Percentiles rank a stretch among this genome's conserved stretches.
These are phyloP conservation scores for Antheraea assamensis DNA, from an alignment of 2,888 invertebrate genomes.

Conservation along the genomic window DNA sequence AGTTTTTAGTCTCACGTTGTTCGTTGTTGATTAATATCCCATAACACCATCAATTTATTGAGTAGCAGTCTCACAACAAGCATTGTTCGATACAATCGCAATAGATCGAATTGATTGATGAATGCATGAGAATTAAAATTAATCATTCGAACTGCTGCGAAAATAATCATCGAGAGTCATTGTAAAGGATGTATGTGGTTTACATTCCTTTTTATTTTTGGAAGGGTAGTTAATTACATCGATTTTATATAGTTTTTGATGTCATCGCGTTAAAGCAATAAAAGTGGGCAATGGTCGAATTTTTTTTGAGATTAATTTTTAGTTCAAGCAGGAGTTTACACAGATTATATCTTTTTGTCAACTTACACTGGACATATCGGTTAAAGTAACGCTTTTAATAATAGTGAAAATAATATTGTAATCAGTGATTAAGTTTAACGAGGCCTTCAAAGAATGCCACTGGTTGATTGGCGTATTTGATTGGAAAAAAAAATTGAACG, in stretches of 20 bases:
- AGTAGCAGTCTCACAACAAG: conserved; percentile 39
- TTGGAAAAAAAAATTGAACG: too few species aligned
- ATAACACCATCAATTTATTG: conserved; percentile 35
- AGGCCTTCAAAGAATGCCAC: too few species aligned
- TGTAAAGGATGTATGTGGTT: conserved; percentile 37
- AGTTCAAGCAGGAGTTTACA: not conserved
- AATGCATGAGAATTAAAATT: conserved; percentile 11
- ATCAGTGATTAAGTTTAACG: too few species aligned
- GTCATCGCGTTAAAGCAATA: not conserved
- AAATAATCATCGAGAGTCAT: conserved; percentile 11
- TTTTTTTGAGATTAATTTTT: not conserved
- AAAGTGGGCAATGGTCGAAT: not conserved
- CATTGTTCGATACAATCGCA: conserved; percentile 41
- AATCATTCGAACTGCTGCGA: conserved; percentile 1
- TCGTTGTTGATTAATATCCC: conserved; percentile 39
- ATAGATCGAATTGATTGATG: conserved; percentile 28
- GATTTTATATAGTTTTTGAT: too few species aligned
- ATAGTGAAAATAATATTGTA: not conserved
- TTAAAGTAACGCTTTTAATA: not conserved
- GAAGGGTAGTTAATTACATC: conserved; percentile 46
- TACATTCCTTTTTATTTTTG: conserved; percentile 33
- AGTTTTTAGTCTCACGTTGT: conserved; percentile 27
- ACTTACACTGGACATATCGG: not conserved
- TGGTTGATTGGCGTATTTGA: too few species aligned
- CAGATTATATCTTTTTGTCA: not conserved